These are phyloP conservation scores for Sebastes cheni DNA, from an alignment of 2,797 vertebrate genomes.

Conservation along the genomic window DNA sequence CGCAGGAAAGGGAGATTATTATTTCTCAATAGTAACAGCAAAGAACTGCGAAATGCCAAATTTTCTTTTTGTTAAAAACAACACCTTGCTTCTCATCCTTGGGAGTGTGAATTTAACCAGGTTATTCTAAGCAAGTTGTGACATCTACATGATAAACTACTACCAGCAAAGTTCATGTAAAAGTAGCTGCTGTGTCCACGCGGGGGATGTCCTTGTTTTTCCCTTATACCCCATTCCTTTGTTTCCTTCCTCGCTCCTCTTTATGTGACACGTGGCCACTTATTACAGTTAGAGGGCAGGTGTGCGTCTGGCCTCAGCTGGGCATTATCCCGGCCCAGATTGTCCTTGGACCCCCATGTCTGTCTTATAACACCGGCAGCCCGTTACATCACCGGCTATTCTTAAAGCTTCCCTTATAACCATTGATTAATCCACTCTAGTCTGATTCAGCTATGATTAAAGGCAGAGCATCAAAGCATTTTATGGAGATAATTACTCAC, in stretches of 20 bases:
- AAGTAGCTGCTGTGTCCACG: neutral
- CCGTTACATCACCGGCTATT: conserved; percentile 60
- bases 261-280: conserved; percentile 54
- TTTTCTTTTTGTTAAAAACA: conserved; percentile 12
- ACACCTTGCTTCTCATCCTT: conserved; percentile 3
- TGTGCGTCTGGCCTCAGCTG: conserved; percentile 76
- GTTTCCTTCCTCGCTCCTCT: conserved; percentile 29
- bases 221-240: neutral
- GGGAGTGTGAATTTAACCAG: conserved; percentile 4
- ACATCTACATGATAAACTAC: neutral
- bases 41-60: conserved; percentile 5
- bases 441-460: conserved; percentile 72
- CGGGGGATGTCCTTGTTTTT: conserved; percentile 11
- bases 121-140: conserved; percentile 2
- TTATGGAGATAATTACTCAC: conserved; percentile 74
- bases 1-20: neutral
- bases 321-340: conserved; percentile 72
- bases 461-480: conserved; percentile 71
- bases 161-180: neutral
- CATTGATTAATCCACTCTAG: conserved; percentile 68
- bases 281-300: conserved; percentile 69
- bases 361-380: conserved; percentile 52
- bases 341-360: conserved; percentile 77
- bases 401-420: conserved; percentile 55
- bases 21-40: conserved; percentile 13